Evolutionary conservation across 2,113 vertebrate genomes (phyloP), one percentile per base, ranked within the genome.

Genomic region (Tyto alba): DNA sequence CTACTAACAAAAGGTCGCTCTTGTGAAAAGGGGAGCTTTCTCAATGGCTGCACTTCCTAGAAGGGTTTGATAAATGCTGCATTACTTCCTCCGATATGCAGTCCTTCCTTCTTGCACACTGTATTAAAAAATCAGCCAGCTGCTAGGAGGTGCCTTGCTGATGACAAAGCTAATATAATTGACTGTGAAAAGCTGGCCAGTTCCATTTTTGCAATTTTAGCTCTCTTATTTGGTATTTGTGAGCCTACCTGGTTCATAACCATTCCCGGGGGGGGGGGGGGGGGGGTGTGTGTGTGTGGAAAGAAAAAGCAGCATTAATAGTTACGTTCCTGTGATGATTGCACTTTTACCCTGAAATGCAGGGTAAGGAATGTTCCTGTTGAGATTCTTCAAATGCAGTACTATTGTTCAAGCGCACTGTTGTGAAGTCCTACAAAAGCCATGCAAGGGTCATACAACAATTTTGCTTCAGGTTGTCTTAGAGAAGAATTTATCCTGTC

Each of bases 221-320:
- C 48, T 56, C 43, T 62, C 32, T 45, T 83, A 0, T 21, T 40
- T 38, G 22, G n/a, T 48, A 50, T 48, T 75, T 0, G 2, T 74
- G 47, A 48, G 18, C 47, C 30, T 87, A 41, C 36, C 48, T 63
- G 36, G 27, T 76, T 68, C 76, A 32, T 7, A 60, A 20, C 55
- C 4, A 1, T 55, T 71, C 13, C 69, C 30, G 11, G 47, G 41
- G 30, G 0, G n/a, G n/a, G n/a, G n/a, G n/a, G n/a, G n/a, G n/a
- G n/a, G n/a, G n/a, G n/a, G n/a, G n/a, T n/a, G n/a, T n/a, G n/a
- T n/a, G n/a, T n/a, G n/a, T n/a, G n/a, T n/a, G n/a, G n/a, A 5
- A 34, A 16, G 7, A 27, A 27, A 17, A 34, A 53, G 20, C 15
- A 11, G 6, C 30, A 19, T 50, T 32, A 32, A 30, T 53, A n/a